phyloP scores from a whole-genome alignment of 2,888 invertebrate species.

The Bellardia pandia region DNA sequence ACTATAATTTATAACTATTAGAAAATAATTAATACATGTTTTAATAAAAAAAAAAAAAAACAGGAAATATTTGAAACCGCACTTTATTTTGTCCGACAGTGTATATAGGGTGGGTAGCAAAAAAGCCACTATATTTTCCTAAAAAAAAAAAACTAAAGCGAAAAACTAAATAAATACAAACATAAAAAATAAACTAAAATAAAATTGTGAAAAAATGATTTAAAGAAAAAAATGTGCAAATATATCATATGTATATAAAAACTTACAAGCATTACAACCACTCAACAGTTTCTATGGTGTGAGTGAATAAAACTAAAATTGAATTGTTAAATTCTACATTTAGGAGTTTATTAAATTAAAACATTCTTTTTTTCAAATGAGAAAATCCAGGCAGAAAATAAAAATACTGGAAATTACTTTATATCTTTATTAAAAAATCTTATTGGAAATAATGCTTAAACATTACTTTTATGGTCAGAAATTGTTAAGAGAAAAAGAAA shows the following conservation, averaged over 20 bases:
- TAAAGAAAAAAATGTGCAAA: slow-evolving; percentile 17
- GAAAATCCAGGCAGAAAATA: background rate
- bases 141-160: background rate
- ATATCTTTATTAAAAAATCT: background rate
- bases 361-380: background rate
- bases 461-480: background rate
- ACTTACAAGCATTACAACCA: too few relatives aligned
- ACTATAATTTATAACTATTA: too few relatives aligned
- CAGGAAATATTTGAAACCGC: too few relatives aligned
- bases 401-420: background rate
- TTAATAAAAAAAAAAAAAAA: too few relatives aligned
- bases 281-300: background rate
- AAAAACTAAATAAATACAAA: slow-evolving; percentile 24
- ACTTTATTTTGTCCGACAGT: too few relatives aligned
- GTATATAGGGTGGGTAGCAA: too few relatives aligned
- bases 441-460: too few relatives aligned
- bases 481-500: background rate
- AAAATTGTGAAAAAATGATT: background rate
- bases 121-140: background rate
- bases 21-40: too few relatives aligned
- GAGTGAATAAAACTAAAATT: slow-evolving; percentile 48
- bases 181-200: slow-evolving; percentile 11
- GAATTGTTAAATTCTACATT: slow-evolving; percentile 28
- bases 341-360: slow-evolving; percentile 7
- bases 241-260: too few relatives aligned